Evolutionary conservation across 2,888 invertebrate species (phyloP), one percentile per base, ranked within the genome.

Genomic region (Platycheirus albimanus): DNA sequence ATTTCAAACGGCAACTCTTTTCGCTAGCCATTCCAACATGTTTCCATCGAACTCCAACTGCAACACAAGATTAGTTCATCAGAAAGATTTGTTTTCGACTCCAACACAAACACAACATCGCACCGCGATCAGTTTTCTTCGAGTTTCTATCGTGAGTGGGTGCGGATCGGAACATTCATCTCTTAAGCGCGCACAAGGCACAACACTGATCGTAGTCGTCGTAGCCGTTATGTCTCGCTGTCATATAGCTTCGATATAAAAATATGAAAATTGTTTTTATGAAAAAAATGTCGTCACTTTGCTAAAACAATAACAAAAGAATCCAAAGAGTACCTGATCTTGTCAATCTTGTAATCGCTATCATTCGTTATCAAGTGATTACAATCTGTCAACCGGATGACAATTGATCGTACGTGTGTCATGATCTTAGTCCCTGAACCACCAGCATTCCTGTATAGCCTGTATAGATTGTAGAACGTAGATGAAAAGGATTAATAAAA

Each of bases 111-210:
- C 63, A 36, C 56, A 74, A 70, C 76, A 28, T 28, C 19, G 28
- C 51, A 45, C 43, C 36, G 24, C 56, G 41, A 30, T 80, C 79
- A 80, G 80, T 80, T 66, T 81, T 67, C 71, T 63, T 77, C 63
- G 77, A 77, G 71, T 67, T 77, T 71, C 61, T 41, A 20, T 8
- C 41, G 49, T 8, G 61, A 28, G 61, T 77, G 71, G 81, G 45
- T 77, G 77, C 28, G 2, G 36, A 11, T 54, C 11, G 30, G 52
- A 11, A 11, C 41, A 41, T 1, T 49, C 24, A 36, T 36, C 4
- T 67, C 11, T 13, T 1, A n/a, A n/a, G n/a, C 17, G 17, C 24
- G n/a, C n/a, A n/a, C n/a, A n/a, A 24, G 24, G 3, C 52, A 13
- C 38, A 41, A n/a, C 13, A 15, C 24, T 30, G 7, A 28, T 11